These are phyloP conservation scores for Bothrops jararaca DNA, from an alignment of 2,113 vertebrate species.

Conservation along the genomic window DNA sequence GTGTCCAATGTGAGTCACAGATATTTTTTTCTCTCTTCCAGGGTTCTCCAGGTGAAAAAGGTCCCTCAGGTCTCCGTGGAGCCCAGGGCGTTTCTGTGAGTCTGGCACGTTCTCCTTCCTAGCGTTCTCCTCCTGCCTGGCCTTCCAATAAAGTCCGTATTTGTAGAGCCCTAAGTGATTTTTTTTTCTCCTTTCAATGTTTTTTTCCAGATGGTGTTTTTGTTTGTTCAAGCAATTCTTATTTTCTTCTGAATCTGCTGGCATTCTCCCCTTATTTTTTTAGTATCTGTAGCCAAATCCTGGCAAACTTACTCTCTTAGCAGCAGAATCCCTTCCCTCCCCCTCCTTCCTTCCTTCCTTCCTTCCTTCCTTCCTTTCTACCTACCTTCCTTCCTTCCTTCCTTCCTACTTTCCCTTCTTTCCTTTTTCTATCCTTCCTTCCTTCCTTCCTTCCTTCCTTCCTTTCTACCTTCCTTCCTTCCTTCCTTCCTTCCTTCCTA, in stretches of 20 bases:
- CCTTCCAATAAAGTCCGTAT: neutral
- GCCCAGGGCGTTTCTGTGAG: constrained; percentile 79
- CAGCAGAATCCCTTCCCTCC: too few species aligned
- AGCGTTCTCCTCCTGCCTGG: neutral
- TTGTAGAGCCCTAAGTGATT: neutral
- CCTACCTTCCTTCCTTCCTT: too few species aligned
- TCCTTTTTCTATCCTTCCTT: too few species aligned
- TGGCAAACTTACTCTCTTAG: neutral
- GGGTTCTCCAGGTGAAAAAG: constrained; percentile 73
- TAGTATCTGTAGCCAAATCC: neutral
- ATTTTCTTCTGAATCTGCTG: neutral
- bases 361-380: too few species aligned
- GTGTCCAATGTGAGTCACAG: neutral
- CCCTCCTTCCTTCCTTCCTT: too few species aligned
- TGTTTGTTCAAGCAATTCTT: neutral
- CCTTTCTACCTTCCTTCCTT: too few species aligned
- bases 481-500: too few species aligned
- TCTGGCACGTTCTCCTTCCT: neutral
- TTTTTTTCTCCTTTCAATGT: neutral
- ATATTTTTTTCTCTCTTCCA: constrained; percentile 46
- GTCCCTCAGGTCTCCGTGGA: constrained; percentile 69
- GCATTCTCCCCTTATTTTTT: neutral
- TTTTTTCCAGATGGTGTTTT: neutral
- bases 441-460: too few species aligned
- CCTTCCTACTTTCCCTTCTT: too few species aligned